These are phyloP conservation scores for Halcyon senegalensis DNA, from an alignment of 2,113 vertebrate species.

Conservation along the genomic window DNA sequence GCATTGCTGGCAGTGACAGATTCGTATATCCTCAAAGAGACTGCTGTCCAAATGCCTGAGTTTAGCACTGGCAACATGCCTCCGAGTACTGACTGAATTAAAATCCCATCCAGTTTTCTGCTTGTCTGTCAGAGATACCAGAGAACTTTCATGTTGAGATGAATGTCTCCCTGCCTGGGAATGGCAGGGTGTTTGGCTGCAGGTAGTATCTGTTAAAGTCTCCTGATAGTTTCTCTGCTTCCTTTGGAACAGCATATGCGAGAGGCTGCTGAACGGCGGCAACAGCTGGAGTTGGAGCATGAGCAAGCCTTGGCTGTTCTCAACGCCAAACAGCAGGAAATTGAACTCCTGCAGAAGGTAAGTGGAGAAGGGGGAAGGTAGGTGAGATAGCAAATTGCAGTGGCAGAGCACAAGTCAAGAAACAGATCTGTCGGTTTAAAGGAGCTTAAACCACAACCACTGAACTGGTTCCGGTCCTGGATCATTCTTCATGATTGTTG, in stretches of 20 bases:
- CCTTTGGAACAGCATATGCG: constrained; percentile 91
- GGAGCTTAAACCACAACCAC: neutral
- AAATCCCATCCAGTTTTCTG: neutral
- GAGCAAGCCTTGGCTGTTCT: constrained; percentile 97
- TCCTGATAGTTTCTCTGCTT: neutral
- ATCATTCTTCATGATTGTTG: neutral
- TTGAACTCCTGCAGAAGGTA: constrained; percentile 98
- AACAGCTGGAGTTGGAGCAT: constrained; percentile 99
- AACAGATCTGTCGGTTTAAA: neutral
- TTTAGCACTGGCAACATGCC: neutral
- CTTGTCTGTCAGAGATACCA: neutral
- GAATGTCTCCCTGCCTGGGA: neutral
- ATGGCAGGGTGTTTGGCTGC: neutral
- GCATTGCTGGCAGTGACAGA: neutral
- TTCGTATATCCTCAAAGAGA: neutral
- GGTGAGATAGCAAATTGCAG: neutral
- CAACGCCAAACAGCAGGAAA: constrained; percentile 98
- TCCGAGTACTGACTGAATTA: accelerated
- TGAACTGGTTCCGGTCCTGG: neutral
- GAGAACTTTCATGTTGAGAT: neutral
- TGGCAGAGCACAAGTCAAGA: accelerated
- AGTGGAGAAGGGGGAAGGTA: neutral
- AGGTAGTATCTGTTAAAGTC: neutral
- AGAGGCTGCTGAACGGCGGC: constrained; percentile 96
- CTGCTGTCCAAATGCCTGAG: neutral